A percentile compares a stretch with the other conserved stretches of the same genome.
phyloP scores from a whole-genome alignment of 2,797 vertebrate genomes.

The Rhodeus uyekii region DNA sequence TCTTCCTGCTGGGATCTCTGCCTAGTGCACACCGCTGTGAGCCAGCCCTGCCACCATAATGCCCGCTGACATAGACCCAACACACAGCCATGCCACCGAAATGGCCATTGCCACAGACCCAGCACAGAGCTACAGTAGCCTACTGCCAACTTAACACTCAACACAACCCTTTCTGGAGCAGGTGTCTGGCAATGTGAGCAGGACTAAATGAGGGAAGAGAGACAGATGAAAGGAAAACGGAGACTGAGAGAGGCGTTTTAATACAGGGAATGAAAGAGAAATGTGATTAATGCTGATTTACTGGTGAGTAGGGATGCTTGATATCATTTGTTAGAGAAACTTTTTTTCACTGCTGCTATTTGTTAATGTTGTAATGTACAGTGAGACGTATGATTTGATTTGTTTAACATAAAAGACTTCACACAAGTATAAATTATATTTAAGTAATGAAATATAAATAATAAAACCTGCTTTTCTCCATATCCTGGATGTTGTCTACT shows the following conservation, averaged over 20 bases:
- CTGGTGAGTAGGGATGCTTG: slow-evolving; percentile 26
- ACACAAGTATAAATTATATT: not conserved
- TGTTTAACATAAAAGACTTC: not conserved
- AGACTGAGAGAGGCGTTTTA: slow-evolving; percentile 41
- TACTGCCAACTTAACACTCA: slow-evolving; percentile 50
- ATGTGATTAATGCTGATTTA: slow-evolving; percentile 46
- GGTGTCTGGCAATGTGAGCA: slow-evolving; percentile 66
- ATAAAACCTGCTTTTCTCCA: not conserved
- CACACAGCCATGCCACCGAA: slow-evolving; percentile 26
- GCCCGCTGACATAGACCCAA: slow-evolving; percentile 41
- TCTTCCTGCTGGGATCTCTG: slow-evolving; percentile 47
- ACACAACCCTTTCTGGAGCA: slow-evolving; percentile 67
- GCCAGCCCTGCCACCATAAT: slow-evolving; percentile 48
- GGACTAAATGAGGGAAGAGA: slow-evolving; percentile 29
- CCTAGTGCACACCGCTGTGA: slow-evolving; percentile 37
- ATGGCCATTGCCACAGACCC: slow-evolving; percentile 24
- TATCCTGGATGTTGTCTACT: not conserved
- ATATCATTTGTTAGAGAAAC: slow-evolving; percentile 17
- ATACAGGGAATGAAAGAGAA: slow-evolving; percentile 28
- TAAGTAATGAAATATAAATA: not conserved
- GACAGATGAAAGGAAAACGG: slow-evolving; percentile 36
- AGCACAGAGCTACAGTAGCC: slow-evolving; percentile 31
- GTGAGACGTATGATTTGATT: not conserved
- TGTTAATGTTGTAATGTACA: not conserved
- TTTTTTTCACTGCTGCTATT: not conserved